Conservation (phyloP, 1,140 invertebrate species). For the Magallana ariakensis region DNA sequence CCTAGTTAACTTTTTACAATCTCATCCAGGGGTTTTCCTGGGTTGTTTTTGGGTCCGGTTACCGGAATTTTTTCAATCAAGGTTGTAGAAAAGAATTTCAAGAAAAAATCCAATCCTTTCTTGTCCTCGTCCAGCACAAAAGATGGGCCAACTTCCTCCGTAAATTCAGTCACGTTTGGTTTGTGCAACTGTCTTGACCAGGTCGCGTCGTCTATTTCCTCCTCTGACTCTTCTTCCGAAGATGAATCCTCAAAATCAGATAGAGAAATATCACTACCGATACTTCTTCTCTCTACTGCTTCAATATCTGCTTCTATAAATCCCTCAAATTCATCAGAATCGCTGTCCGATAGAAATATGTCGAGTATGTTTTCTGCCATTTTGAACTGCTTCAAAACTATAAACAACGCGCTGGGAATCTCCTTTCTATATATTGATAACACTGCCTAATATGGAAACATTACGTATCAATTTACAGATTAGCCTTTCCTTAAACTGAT, state of each 20-base stretch:
- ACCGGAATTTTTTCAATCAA: too few relatives aligned
- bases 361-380: constrained; percentile 1
- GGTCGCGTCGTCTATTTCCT: too few relatives aligned
- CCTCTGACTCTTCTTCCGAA: too few relatives aligned
- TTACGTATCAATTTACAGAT: not conserved
- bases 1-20: too few relatives aligned
- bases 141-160: not conserved
- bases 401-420: not conserved
- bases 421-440: not conserved
- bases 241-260: too few relatives aligned
- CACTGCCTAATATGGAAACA: not conserved
- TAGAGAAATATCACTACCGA: too few relatives aligned
- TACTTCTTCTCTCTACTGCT: not conserved
- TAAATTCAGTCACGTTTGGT: not conserved
- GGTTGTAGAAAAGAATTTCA: too few relatives aligned
- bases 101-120: too few relatives aligned
- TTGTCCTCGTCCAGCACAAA: too few relatives aligned
- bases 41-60: too few relatives aligned
- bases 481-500: not conserved
- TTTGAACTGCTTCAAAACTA: not conserved
- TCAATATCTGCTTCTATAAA: not conserved
- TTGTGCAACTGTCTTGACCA: not conserved
- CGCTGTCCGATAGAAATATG: not conserved
- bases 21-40: too few relatives aligned
- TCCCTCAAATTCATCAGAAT: not conserved